phyloP scores from a whole-genome alignment of 2,888 invertebrate genomes.

The Meta bourneti region DNA sequence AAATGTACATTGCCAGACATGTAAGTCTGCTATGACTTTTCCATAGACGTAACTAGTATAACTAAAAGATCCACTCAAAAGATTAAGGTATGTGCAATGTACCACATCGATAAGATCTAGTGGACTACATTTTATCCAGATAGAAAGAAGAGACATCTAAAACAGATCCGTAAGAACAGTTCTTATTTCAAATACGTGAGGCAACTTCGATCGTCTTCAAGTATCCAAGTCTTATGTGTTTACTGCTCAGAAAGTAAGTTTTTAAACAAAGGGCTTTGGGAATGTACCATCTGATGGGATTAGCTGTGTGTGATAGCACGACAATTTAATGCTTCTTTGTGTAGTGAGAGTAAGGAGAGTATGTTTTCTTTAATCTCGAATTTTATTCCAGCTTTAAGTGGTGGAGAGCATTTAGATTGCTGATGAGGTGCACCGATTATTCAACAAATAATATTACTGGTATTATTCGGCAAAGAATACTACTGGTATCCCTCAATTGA shows the following conservation, averaged over 20 bases:
- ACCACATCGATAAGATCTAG: background rate
- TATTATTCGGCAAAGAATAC: too few relatives aligned
- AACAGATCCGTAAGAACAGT: constrained; percentile 10
- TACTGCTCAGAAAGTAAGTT: constrained; percentile 40
- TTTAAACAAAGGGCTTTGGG: constrained; percentile 49
- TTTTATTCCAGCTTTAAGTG: constrained; percentile 45
- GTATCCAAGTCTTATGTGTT: constrained; percentile 42
- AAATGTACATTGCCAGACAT: too few relatives aligned
- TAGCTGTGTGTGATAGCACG: constrained; percentile 56
- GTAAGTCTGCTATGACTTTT: too few relatives aligned
- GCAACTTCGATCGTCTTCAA: constrained; percentile 5
- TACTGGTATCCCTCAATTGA: too few relatives aligned
- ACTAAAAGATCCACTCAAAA: background rate
- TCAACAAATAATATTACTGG: too few relatives aligned
- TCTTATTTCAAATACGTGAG: constrained; percentile 61
- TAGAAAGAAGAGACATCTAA: background rate
- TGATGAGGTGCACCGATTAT: too few relatives aligned
- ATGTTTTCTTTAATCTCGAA: constrained; percentile 10
- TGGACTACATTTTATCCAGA: background rate
- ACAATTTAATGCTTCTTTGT: constrained; percentile 62
- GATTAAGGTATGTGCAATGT: background rate
- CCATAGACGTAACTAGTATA: background rate
- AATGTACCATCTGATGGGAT: constrained; percentile 59
- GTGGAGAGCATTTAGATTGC: background rate
- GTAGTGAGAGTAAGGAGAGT: constrained; percentile 1